Evolutionary conservation across 1,140 invertebrate genomes (phyloP).

Genomic region (Rhagoletis pomonella): DNA sequence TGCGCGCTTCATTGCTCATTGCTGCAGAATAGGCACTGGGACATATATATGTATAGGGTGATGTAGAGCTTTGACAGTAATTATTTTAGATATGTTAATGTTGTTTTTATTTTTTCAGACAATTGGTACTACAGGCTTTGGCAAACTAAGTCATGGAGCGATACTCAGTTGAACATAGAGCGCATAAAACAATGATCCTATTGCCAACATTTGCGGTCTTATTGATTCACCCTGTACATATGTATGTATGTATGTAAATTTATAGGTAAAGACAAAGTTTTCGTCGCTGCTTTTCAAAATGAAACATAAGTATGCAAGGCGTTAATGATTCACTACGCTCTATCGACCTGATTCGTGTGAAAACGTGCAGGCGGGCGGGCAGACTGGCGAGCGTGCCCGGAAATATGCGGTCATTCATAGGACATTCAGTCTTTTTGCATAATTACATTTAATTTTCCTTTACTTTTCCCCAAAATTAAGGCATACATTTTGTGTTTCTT

Average conservation of each 20-base stretch:
- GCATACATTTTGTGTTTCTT: too few relatives aligned
- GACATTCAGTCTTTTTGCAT: background rate
- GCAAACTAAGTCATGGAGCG: too few relatives aligned
- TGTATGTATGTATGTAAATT: background rate
- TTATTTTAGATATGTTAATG: too few relatives aligned
- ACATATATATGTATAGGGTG: background rate
- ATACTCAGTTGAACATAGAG: too few relatives aligned
- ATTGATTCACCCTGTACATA: background rate
- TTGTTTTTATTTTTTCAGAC: too few relatives aligned
- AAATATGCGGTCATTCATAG: background rate
- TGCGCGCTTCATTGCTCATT: background rate
- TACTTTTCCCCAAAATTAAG: background rate
- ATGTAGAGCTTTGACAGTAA: too few relatives aligned
- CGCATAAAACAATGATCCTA: too few relatives aligned
- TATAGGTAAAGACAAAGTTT: background rate
- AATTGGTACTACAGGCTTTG: too few relatives aligned
- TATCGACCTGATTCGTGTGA: background rate
- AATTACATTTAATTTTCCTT: slow-evolving; percentile 25
- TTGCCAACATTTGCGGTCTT: too few relatives aligned
- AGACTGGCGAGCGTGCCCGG: background rate
- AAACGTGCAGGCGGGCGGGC: background rate
- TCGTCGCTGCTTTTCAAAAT: background rate
- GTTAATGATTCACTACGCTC: background rate
- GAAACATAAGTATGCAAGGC: background rate
- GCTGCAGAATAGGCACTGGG: background rate